A percentile compares a stretch with the other conserved stretches of the same genome.
Evolutionary conservation across 2,113 vertebrate genomes (phyloP).

Genomic region (Grantiella picta): DNA sequence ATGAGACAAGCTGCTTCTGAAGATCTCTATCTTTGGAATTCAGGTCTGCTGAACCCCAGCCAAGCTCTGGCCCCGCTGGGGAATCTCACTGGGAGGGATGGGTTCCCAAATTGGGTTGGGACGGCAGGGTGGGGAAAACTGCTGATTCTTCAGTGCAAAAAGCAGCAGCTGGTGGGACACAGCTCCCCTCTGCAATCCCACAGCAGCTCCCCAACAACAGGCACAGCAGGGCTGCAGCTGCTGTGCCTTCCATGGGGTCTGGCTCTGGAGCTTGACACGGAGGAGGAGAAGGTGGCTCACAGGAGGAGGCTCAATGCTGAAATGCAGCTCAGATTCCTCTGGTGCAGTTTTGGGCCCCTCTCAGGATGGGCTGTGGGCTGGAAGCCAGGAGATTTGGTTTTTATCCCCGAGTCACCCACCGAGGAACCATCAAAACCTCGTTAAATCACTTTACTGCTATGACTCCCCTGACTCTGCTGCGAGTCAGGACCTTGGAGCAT

Average conservation of each 20-base stretch:
- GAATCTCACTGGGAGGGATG: neutral
- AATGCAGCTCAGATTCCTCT: neutral
- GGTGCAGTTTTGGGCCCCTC: neutral
- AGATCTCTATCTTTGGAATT: neutral
- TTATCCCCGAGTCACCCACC: neutral
- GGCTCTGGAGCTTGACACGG: neutral
- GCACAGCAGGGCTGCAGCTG: neutral
- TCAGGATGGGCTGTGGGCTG: neutral
- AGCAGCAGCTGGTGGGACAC: neutral
- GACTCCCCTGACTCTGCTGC: neutral
- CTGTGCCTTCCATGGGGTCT: neutral
- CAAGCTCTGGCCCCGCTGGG: neutral
- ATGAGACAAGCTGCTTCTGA: neutral
- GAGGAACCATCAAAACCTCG: neutral
- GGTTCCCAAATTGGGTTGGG: neutral
- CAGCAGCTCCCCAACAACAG: neutral
- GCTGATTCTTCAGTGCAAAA: neutral
- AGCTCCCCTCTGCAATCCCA: neutral
- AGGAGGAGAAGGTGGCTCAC: neutral
- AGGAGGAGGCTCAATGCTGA: neutral
- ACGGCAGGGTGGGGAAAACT: neutral
- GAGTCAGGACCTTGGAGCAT: neutral
- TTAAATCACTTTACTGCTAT: conserved; percentile 13
- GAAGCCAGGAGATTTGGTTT: neutral
- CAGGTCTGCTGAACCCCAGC: neutral